These are phyloP conservation scores for Eupithecia abbreviata DNA, from an alignment of 2,888 invertebrate species.

Conservation along the genomic window DNA sequence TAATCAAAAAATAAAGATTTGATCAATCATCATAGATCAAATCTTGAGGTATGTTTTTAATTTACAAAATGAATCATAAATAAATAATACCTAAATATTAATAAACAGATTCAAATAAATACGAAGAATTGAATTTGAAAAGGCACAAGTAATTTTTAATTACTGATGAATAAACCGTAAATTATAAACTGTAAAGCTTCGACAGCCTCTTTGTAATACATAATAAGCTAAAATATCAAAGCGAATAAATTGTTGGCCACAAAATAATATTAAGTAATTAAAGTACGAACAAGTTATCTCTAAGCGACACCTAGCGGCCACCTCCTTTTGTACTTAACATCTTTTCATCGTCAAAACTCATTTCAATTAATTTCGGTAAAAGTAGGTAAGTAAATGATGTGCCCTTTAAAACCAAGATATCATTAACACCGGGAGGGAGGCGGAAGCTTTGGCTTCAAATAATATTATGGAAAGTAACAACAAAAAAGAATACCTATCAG, in stretches of 20 bases:
- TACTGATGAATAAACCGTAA: slow-evolving; percentile 31
- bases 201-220: slow-evolving; percentile 29
- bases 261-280: slow-evolving; percentile 78
- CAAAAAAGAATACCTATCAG: background rate
- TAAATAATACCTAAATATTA: background rate
- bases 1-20: no score
- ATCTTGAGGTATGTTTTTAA: background rate
- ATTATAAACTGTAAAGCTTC: slow-evolving; percentile 31
- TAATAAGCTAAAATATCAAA: slow-evolving; percentile 64
- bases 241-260: slow-evolving; percentile 76
- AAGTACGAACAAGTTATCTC: slow-evolving; percentile 80
- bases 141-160: slow-evolving; percentile 27
- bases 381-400: slow-evolving; percentile 80
- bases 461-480: slow-evolving; percentile 25
- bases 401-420: slow-evolving; percentile 82
- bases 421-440: slow-evolving; percentile 73
- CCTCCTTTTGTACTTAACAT: slow-evolving; percentile 76
- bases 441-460: slow-evolving; percentile 34
- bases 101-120: background rate
- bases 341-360: slow-evolving; percentile 84
- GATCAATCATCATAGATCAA: no score
- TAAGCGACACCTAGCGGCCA: slow-evolving; percentile 79
- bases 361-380: slow-evolving; percentile 83
- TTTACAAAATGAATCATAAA: background rate
- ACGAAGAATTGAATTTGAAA: slow-evolving; percentile 14